These are phyloP conservation scores for Bombus breviceps DNA, from an alignment of 1,140 invertebrate species.

Conservation along the genomic window DNA sequence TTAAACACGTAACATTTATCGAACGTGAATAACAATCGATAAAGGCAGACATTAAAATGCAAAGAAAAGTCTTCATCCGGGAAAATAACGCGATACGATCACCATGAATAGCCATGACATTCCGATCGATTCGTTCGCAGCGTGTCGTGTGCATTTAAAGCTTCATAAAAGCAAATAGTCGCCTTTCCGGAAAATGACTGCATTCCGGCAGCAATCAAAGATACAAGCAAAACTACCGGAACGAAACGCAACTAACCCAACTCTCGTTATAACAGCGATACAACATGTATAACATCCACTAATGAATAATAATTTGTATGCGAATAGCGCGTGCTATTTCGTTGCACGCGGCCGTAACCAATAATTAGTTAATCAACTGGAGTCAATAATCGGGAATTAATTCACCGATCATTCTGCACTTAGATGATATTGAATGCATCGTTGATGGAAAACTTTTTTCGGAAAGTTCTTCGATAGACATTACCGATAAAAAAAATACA, in stretches of 20 bases:
- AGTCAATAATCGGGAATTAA: conserved; percentile 4
- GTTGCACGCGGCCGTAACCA: no score
- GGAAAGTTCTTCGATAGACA: not conserved
- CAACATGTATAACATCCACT: not conserved
- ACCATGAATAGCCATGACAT: not conserved
- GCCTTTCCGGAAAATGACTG: not conserved
- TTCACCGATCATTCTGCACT: no score
- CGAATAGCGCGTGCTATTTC: not conserved
- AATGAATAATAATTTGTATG: conserved; percentile 4
- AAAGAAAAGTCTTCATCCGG: not conserved
- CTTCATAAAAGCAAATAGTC: not conserved
- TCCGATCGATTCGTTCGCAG: not conserved
- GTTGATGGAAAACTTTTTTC: not conserved
- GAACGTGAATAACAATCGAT: not conserved
- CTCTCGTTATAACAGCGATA: not conserved
- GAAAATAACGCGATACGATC: not conserved
- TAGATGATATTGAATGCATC: not conserved
- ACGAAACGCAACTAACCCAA: no score
- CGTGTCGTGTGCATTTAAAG: not conserved
- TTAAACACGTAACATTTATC: not conserved
- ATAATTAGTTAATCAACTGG: not conserved
- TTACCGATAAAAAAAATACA: no score
- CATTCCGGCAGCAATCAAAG: not conserved
- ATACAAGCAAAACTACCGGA: not conserved
- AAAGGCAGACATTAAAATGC: not conserved